phyloP scores from a whole-genome alignment of 23 tunicate species.

The Trididemnum nubilum region DNA sequence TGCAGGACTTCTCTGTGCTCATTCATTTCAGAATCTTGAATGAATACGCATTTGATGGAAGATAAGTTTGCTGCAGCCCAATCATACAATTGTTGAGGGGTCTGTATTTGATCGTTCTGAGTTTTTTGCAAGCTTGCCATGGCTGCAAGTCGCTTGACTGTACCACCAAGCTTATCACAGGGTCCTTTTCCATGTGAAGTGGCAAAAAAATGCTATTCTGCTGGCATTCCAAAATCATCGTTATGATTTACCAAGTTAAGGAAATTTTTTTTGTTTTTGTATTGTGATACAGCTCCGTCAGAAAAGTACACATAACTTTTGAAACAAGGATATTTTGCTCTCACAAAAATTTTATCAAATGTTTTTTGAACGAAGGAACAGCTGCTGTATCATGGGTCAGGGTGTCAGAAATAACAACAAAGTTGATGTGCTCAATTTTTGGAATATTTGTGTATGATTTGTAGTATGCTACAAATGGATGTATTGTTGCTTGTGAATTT shows the following conservation, averaged over 20 bases:
- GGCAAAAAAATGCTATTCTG: slow-evolving; percentile 3
- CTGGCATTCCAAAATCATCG: slow-evolving; percentile 5
- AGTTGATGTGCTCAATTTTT: background rate
- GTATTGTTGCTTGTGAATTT: background rate
- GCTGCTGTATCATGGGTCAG: background rate
- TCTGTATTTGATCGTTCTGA: background rate
- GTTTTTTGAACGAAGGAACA: background rate
- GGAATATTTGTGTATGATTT: background rate
- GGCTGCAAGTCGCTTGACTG: background rate
- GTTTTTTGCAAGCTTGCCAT: background rate
- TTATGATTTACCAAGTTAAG: background rate
- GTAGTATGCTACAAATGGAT: slow-evolving; percentile 9
- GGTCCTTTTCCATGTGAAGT: slow-evolving; percentile 7
- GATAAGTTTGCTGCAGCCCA: background rate
- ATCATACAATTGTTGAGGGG: background rate
- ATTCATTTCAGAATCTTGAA: background rate
- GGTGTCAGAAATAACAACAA: background rate
- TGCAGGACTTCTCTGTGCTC: background rate
- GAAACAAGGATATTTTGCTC: background rate
- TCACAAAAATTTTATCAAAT: background rate
- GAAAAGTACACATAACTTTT: background rate
- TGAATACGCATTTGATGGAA: background rate
- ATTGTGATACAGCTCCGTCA: background rate
- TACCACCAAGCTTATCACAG: background rate
- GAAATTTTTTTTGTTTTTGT: slow-evolving; percentile 3